Evolutionary conservation across 2,113 vertebrate genomes (phyloP), one percentile per base, ranked within the genome.

Genomic region (Elachura formosa): DNA sequence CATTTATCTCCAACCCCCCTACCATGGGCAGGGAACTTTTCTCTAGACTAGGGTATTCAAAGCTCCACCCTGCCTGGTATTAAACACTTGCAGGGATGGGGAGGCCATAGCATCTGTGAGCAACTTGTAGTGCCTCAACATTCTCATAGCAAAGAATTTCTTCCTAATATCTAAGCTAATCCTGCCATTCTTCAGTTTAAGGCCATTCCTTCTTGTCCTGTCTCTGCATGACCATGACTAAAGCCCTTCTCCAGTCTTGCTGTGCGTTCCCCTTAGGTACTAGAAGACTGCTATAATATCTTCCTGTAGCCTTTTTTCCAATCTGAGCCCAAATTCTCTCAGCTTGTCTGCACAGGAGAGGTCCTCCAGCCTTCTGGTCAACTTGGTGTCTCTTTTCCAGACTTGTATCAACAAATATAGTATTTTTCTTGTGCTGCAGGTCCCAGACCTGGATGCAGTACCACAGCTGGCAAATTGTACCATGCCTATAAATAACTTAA

Each of bases 201-300:
- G 49, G 31, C 4, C 16, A 12, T 41, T 49, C 6, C 6, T 20
- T 71, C 29, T 34, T 41, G 11, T 48, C 6, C 17, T 48, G 1
- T 41, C 31, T 48, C 41, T 41, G 18, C 21, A 7, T 19, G 9
- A 2, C 18, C 17, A 28, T 64, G 18, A 15, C 25, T 56, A 63
- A 72, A 56, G 21, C 15, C 26, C 12, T 22, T 63, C 58, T 87
- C 22, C 34, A 22, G 14, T 5, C 25, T 56, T 31, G 31, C 41
- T 0, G 0, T 34, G 49, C 17, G 5, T 4, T 2, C 22, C 3
- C 34, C 43, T 56, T 31, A 22, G 17, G 17, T 26, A 14, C 22
- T 41, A 12, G 33, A 62, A 56, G 18, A 25, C 8, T 34, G 31
- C 21, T 49, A 2, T 6, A 31, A 31, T 11, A 21, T 33, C 23